Conservation (phyloP, 2,113 vertebrate genomes). For the Diphyllodes magnificus region DNA sequence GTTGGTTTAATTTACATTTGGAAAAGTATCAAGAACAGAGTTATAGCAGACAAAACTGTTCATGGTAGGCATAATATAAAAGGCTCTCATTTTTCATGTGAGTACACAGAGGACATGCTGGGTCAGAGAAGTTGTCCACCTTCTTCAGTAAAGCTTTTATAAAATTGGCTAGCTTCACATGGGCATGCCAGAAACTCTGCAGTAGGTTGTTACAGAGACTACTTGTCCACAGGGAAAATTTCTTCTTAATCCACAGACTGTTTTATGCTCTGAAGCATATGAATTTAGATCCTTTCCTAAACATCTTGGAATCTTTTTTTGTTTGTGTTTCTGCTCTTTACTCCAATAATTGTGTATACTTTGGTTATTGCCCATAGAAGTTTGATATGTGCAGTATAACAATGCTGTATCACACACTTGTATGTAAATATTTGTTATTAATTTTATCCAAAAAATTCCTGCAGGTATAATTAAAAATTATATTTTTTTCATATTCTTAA, state of each 20-base stretch:
- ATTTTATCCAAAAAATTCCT: not conserved
- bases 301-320: not conserved
- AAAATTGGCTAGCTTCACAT: not conserved
- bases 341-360: not conserved
- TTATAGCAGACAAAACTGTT: not conserved
- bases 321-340: not conserved
- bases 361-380: not conserved
- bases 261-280: not conserved
- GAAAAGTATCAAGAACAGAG: not conserved
- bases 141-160: not conserved
- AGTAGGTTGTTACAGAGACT: not conserved
- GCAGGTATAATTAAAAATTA: slow-evolving; percentile 25
- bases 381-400: not conserved
- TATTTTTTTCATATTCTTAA: not conserved
- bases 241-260: not conserved
- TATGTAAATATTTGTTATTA: not conserved
- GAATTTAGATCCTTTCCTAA: not conserved
- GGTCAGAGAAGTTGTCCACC: not conserved
- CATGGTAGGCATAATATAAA: not conserved
- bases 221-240: not conserved
- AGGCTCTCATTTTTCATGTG: not conserved
- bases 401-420: not conserved
- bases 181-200: not conserved
- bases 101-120: not conserved
- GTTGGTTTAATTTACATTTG: not conserved